Conservation (phyloP, 2,888 invertebrate genomes). For the Spilarctia lutea region DNA sequence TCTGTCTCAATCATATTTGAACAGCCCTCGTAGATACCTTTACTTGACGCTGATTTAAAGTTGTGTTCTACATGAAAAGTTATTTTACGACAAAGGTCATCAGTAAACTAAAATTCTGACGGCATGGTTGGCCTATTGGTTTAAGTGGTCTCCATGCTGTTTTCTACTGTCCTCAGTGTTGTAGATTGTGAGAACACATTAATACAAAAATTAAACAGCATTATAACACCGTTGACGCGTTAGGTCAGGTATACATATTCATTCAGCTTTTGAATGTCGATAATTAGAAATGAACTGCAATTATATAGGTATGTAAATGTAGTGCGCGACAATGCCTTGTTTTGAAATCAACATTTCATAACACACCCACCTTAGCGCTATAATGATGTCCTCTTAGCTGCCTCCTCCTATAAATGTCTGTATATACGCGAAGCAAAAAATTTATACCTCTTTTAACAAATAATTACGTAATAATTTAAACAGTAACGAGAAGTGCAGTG, state of each 20-base stretch:
- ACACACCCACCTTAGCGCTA: constrained; percentile 69
- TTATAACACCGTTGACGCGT: constrained; percentile 45
- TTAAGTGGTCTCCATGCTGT: too few relatives aligned
- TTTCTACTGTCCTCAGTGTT: too few relatives aligned
- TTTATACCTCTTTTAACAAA: too few relatives aligned
- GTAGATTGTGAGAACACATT: too few relatives aligned
- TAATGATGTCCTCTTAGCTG: constrained; percentile 29
- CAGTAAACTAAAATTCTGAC: too few relatives aligned
- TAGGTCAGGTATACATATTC: constrained; percentile 49
- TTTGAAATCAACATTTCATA: constrained; percentile 76
- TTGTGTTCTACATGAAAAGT: not conserved
- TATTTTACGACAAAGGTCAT: not conserved
- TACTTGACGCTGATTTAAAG: not conserved
- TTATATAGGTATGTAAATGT: constrained; percentile 85
- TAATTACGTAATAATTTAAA: too few relatives aligned
- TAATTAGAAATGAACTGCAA: constrained; percentile 79
- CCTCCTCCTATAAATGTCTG: not conserved
- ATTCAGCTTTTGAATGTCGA: constrained; percentile 47
- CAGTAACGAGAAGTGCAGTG: too few relatives aligned
- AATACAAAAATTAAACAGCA: not conserved
- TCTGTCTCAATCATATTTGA: too few relatives aligned
- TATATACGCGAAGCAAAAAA: too few relatives aligned
- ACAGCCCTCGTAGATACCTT: too few relatives aligned
- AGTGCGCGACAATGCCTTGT: constrained; percentile 69
- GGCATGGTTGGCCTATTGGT: too few relatives aligned